A percentile compares a stretch with the other conserved stretches of the same genome.
phyloP scores from a whole-genome alignment of 2,888 invertebrate species.

The Cosmia trapezina region DNA sequence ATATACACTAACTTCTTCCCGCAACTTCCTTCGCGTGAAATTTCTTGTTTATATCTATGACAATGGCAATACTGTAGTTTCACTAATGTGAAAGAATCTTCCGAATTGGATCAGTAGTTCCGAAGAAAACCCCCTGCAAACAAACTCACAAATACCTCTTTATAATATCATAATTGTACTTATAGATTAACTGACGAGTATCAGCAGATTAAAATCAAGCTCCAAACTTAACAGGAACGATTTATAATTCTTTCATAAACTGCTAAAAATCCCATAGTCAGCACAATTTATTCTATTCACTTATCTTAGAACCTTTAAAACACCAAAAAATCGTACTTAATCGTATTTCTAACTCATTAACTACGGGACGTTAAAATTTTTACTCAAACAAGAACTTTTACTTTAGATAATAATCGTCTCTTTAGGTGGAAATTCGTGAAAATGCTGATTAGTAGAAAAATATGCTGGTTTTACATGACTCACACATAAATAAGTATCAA shows the following conservation, averaged over 20 bases:
- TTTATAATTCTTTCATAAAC: too few species aligned
- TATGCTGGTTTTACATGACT: conserved; percentile 11
- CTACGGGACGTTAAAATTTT: conserved; percentile 33
- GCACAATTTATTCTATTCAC: too few species aligned
- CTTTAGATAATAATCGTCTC: conserved; percentile 34
- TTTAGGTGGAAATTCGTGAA: conserved; percentile 16
- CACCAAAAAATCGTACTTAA: conserved; percentile 20
- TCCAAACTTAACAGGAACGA: neutral
- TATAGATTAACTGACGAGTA: neutral
- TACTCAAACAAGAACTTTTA: conserved; percentile 26
- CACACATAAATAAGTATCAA: neutral
- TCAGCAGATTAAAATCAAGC: neutral
- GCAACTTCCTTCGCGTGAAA: too few species aligned
- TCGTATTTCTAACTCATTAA: conserved; percentile 63
- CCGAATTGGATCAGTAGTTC: too few species aligned
- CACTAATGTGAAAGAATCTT: too few species aligned
- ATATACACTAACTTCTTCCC: too few species aligned
- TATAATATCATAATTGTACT: too few species aligned
- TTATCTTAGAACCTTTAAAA: conserved; percentile 20
- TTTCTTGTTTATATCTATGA: too few species aligned
- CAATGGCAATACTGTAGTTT: too few species aligned
- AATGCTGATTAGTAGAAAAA: conserved; percentile 21
- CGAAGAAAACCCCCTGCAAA: too few species aligned
- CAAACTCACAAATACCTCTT: neutral
- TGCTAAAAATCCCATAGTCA: neutral